phyloP scores from a whole-genome alignment of 2,888 invertebrate genomes.

The Hirtodrosophila histrioides region DNA sequence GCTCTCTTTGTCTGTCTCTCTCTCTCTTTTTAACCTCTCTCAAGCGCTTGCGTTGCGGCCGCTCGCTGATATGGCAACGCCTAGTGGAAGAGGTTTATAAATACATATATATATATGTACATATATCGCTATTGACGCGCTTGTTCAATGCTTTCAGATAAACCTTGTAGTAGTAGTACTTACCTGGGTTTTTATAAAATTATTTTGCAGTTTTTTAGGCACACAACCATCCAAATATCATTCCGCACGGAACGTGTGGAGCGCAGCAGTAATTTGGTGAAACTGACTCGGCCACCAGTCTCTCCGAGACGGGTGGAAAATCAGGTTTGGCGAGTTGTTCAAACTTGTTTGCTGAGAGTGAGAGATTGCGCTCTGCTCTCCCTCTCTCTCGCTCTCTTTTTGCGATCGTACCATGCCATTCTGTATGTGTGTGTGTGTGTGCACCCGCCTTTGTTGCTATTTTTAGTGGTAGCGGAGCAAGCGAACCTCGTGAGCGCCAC shows the following conservation, averaged over 20 bases:
- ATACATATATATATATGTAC: slow-evolving; percentile 8
- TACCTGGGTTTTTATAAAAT: slow-evolving; percentile 34
- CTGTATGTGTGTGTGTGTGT: not conserved
- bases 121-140: not conserved
- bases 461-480: slow-evolving; percentile 36
- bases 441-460: slow-evolving; percentile 41
- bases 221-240: slow-evolving; percentile 44
- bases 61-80: slow-evolving; percentile 54
- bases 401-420: slow-evolving; percentile 24
- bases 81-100: slow-evolving; percentile 24
- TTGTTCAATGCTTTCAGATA: slow-evolving; percentile 10
- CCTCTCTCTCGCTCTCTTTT: slow-evolving; percentile 18
- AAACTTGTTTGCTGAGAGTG: slow-evolving; percentile 57
- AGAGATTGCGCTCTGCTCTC: slow-evolving; percentile 29
- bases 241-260: slow-evolving; percentile 46
- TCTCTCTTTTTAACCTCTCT: slow-evolving; percentile 33
- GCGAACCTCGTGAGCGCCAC: slow-evolving; percentile 5
- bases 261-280: slow-evolving; percentile 47
- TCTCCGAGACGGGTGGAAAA: slow-evolving; percentile 55
- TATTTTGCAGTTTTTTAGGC: slow-evolving; percentile 75
- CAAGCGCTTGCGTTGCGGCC: not conserved
- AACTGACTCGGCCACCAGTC: slow-evolving; percentile 41
- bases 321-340: slow-evolving; percentile 63
- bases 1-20: slow-evolving; percentile 1
- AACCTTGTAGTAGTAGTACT: not conserved